These are phyloP conservation scores for Microcebus tavaratra DNA, from an alignment of 2,113 vertebrate species.

Conservation along the genomic window DNA sequence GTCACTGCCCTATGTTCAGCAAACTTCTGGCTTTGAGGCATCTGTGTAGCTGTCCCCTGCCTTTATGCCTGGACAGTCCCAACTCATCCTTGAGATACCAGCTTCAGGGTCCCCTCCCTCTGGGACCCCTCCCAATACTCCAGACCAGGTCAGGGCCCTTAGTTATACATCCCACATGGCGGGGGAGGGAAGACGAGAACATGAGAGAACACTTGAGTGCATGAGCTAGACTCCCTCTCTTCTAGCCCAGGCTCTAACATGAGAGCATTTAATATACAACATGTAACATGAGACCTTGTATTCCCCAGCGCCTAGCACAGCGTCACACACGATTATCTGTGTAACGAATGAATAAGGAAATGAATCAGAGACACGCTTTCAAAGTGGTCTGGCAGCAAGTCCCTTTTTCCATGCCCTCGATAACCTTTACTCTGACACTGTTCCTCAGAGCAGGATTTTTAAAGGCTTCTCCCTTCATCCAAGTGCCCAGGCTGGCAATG, in stretches of 20 bases:
- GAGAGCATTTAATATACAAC: too few species aligned
- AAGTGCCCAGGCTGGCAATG: neutral
- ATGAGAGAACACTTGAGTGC: too few species aligned
- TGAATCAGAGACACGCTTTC: too few species aligned
- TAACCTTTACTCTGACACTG: neutral
- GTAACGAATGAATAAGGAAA: neutral
- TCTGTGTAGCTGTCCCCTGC: rapidly evolving
- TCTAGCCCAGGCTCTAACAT: neutral
- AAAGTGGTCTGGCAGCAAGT: neutral
- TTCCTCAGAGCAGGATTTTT: neutral
- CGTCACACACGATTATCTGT: neutral
- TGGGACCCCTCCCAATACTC: rapidly evolving
- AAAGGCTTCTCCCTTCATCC: neutral
- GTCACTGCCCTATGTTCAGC: neutral
- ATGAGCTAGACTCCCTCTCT: neutral
- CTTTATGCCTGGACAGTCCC: neutral
- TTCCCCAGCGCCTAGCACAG: neutral
- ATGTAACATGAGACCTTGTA: neutral
- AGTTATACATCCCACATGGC: neutral
- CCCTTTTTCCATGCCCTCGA: neutral
- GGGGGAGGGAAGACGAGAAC: too few species aligned
- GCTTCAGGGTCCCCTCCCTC: neutral
- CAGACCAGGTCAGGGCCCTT: neutral
- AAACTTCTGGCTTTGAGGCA: neutral
- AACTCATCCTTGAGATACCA: neutral